Evolutionary conservation across 2,797 vertebrate genomes (phyloP).

Genomic region (Tolypeutes matacus): DNA sequence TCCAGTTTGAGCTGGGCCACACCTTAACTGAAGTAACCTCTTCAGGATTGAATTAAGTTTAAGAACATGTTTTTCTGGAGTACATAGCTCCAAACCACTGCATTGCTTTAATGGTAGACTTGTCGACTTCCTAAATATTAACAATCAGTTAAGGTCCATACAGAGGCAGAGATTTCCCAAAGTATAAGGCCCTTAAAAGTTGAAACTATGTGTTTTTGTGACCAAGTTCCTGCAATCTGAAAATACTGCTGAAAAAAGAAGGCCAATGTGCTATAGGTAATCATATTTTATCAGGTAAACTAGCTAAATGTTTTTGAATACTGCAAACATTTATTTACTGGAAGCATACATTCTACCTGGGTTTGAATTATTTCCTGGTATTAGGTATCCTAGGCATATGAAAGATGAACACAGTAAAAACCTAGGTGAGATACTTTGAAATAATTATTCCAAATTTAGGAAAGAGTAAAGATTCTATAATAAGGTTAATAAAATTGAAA

Average conservation of each 20-base stretch:
- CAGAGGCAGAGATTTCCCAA: background rate
- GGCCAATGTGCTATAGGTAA: background rate
- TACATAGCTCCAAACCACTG: too few species aligned
- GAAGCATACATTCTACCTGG: background rate
- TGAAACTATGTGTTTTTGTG: background rate
- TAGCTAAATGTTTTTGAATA: background rate
- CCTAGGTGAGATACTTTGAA: background rate
- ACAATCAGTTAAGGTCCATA: background rate
- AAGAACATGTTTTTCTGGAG: too few species aligned
- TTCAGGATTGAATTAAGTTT: too few species aligned
- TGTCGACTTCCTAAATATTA: background rate
- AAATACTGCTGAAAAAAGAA: background rate
- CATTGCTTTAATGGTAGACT: background rate
- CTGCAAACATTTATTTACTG: background rate
- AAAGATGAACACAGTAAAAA: background rate
- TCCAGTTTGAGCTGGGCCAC: too few species aligned
- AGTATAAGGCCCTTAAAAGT: background rate
- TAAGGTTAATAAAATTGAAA: background rate
- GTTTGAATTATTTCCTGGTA: background rate
- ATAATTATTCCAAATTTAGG: background rate
- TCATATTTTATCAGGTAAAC: background rate
- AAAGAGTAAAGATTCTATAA: background rate
- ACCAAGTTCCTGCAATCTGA: background rate
- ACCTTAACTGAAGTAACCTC: too few species aligned
- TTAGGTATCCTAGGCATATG: background rate